Base-by-base conservation (phyloP, 2,113 vertebrate genomes). In the Trachemys scripta region DNA sequence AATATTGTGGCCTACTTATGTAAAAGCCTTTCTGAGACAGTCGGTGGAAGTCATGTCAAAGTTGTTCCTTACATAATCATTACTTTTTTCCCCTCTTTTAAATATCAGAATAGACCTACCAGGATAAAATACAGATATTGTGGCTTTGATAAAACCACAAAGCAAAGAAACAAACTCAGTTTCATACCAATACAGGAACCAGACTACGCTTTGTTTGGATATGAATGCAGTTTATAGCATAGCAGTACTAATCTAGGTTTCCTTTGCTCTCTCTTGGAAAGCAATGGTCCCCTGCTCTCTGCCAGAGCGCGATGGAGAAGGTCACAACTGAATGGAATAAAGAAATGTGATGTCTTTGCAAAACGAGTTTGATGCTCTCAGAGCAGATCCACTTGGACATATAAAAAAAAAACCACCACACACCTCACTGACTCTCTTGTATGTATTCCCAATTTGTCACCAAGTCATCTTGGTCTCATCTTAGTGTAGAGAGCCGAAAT, bases 51-150 rank as follows among this genome's bases (percentile, higher is more conserved):
- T 93, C 91, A 81, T 47, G n/a, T 85, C 90, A 97, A 94, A 76
- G 53, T 92, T 47, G 87, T 90, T 75, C 57, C n/a, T 85, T 96
- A 89, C 72, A 88, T 97, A 97, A 85, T 82, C 95, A 88, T 87
- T 20, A 72, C 81, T n/a, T 87, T 17, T 45, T 45, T 45, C 16
- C 29, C 88, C 27, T 14, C 24, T 38, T n/a, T 0, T 89, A 79
- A 16, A 86, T 89, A 94, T 87, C 85, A 51, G 72, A 88, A 80
- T 38, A 89, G 65, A 85, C 97, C 90, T 88, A 85, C 10, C 86
- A 95, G 25, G 42, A 16, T 3, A 5, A 57, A 82, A 89, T 51
- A 90, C 9, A 93, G 47, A 92, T 94, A 90, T 10, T 65, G 29
- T 85, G n/a, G 50, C 75, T 95, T 69, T 90, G 50, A 85, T 79